A percentile compares a stretch with the other conserved stretches of the same genome.
Conservation (phyloP, 2,113 vertebrate genomes). For the rat (Rattus norvegicus) region GRCr8 NC_086028.1:40955501-40956000, state of each 20-base stretch:
- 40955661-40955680: not conserved
- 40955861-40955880: no score
- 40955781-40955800: no score
- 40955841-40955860: not conserved
- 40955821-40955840: not conserved
- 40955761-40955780: not conserved
- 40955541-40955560: not conserved
- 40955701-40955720: not conserved
- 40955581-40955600: not conserved
- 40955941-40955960: not conserved
- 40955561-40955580: not conserved
- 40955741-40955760: not conserved
- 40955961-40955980: not conserved
- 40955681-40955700: not conserved
- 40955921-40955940: not conserved
- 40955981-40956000: not conserved
- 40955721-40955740: not conserved
- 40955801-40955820: not conserved
- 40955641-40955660: not conserved
- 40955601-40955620: not conserved
- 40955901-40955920: not conserved
- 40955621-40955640: not conserved
- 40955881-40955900: not conserved
- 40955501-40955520: not conserved
- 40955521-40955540: not conserved